Conservation (phyloP, 2,888 invertebrate genomes). For the Diplazon laetatorius region DNA sequence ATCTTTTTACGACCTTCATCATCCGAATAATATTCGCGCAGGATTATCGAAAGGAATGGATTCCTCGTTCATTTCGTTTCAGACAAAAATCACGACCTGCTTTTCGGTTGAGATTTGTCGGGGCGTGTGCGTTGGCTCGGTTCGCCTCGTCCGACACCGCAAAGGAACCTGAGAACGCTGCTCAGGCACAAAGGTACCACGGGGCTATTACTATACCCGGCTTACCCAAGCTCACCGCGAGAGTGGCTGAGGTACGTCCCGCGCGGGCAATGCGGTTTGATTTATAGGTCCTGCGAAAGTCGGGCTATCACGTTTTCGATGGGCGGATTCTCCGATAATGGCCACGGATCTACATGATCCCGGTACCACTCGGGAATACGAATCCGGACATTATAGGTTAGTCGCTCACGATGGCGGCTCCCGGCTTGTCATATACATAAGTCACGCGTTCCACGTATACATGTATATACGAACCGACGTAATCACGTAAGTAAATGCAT, state of each 20-base stretch:
- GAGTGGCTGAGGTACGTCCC: conserved; percentile 51
- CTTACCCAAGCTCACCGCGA: conserved; percentile 20
- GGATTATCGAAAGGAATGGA: conserved; percentile 14
- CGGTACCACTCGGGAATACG: conserved; percentile 75
- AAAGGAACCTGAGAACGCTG: conserved; percentile 26
- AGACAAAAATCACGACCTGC: conserved; percentile 10
- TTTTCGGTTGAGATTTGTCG: not conserved
- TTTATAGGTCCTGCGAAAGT: conserved; percentile 72
- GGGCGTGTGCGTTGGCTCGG: not conserved
- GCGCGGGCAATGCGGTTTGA: conserved; percentile 69
- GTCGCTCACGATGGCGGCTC: conserved; percentile 13
- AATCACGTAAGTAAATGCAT: not conserved
- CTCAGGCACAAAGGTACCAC: not conserved
- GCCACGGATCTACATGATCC: conserved; percentile 77
- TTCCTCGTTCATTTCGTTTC: not conserved
- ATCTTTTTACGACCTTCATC: too few species aligned
- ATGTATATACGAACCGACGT: not conserved
- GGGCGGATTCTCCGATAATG: conserved; percentile 77
- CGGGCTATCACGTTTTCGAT: conserved; percentile 76
- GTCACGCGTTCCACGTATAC: conserved; percentile 46
- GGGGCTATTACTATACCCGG: not conserved
- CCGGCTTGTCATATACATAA: conserved; percentile 20
- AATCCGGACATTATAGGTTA: conserved; percentile 74
- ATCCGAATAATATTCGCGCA: too few species aligned
- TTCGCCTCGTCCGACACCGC: not conserved